Evolutionary conservation across 2,888 invertebrate species (phyloP).

Genomic region (Drosophila neoperkinsi): DNA sequence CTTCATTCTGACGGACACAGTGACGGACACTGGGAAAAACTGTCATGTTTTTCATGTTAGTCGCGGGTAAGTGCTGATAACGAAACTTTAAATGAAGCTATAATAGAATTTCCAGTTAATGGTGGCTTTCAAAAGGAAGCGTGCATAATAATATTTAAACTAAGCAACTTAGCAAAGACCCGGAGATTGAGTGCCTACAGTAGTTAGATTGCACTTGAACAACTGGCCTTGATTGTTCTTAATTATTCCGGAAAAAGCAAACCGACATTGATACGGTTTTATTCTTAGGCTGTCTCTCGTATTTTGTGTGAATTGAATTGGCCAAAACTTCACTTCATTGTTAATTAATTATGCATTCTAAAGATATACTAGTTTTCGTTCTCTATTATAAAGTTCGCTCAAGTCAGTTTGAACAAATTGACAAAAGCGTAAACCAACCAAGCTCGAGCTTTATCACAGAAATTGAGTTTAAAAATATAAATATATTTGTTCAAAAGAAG

Average conservation of each 20-base stretch:
- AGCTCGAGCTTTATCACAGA: neutral
- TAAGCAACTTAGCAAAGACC: constrained; percentile 3
- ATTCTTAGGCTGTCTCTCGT: neutral
- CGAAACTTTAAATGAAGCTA: constrained; percentile 45
- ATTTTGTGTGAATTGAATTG: neutral
- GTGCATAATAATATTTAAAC: constrained; percentile 33
- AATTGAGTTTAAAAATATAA: neutral
- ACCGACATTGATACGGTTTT: neutral
- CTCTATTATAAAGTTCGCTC: neutral
- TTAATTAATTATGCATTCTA: neutral
- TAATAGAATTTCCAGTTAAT: constrained; percentile 42
- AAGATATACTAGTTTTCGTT: neutral
- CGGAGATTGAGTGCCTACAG: neutral
- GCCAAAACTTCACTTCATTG: neutral
- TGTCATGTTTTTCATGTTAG: constrained; percentile 73
- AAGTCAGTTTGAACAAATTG: neutral
- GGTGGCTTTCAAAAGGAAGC: constrained; percentile 32
- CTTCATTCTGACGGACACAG: constrained; percentile 35
- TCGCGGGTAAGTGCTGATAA: constrained; percentile 41
- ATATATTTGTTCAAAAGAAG: neutral
- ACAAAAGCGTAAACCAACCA: neutral
- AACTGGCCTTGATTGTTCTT: neutral
- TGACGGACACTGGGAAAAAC: constrained; percentile 62
- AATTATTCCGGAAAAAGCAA: neutral
- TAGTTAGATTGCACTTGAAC: neutral